These are phyloP conservation scores for Phalloptychus januarius DNA, from an alignment of 2,797 vertebrate genomes.

Conservation along the genomic window DNA sequence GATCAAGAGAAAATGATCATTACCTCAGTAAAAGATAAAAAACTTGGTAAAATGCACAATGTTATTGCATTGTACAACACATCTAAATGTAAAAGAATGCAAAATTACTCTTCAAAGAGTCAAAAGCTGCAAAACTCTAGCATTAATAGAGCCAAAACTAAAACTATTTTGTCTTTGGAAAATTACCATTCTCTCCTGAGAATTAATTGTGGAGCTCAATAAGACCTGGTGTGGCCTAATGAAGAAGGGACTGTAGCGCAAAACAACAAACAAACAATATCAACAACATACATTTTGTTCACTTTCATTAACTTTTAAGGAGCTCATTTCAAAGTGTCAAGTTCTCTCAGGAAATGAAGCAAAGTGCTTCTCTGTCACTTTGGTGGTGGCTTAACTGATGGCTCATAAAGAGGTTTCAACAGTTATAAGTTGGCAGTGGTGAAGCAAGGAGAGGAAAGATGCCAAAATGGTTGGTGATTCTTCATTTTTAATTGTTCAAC, in stretches of 20 bases:
- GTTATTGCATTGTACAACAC: neutral
- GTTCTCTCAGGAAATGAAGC: conserved; percentile 52
- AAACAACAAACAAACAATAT: conserved; percentile 27
- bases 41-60: neutral
- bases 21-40: neutral
- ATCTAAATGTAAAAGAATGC: neutral
- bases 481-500: conserved; percentile 7
- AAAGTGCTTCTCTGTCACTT: conserved; percentile 42
- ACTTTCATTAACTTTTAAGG: conserved; percentile 24
- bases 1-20: neutral
- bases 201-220: neutral
- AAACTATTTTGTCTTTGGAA: neutral
- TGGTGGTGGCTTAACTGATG: conserved; percentile 40
- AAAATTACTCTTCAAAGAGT: neutral
- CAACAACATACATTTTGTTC: conserved; percentile 51
- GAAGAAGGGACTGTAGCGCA: neutral
- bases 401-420: conserved; percentile 45
- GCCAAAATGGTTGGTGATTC: conserved; percentile 3
- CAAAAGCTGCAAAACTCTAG: neutral
- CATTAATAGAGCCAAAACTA: neutral
- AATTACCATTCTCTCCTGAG: neutral
- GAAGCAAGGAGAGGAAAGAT: conserved; percentile 17
- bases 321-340: conserved; percentile 39
- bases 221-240: neutral
- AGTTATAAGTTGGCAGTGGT: conserved; percentile 35